Evolutionary conservation across 2,797 vertebrate genomes (phyloP).

Genomic region (Capromys pilorides): DNA sequence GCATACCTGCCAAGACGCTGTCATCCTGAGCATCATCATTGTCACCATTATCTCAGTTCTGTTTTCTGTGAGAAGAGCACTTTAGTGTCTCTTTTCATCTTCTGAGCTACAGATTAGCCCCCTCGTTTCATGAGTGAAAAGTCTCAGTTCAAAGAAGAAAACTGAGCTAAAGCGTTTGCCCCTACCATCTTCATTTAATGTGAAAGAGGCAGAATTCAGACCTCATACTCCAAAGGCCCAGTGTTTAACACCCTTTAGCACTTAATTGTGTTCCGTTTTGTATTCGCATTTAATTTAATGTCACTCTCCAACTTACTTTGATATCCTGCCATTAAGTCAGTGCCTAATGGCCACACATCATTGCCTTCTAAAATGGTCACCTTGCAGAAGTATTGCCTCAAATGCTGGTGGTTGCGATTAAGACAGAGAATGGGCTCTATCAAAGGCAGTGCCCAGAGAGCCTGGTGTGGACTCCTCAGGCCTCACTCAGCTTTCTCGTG

Average conservation of each 20-base stretch:
- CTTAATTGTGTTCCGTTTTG: conserved; percentile 13
- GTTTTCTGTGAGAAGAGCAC: not conserved
- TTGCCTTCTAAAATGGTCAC: not conserved
- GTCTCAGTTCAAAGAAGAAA: not conserved
- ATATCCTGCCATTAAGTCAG: not conserved
- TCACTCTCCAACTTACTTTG: not conserved
- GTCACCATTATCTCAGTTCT: not conserved
- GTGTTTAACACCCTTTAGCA: not conserved
- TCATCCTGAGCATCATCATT: not conserved
- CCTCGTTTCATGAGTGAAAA: conserved; percentile 22
- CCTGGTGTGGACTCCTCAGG: not conserved
- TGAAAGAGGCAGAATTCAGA: conserved; percentile 37
- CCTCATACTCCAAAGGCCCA: not conserved
- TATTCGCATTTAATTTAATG: conserved; percentile 17
- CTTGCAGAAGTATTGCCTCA: not conserved
- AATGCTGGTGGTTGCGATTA: not conserved
- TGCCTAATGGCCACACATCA: not conserved
- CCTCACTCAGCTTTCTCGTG: not conserved
- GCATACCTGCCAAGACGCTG: not conserved
- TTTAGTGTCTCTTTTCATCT: not conserved
- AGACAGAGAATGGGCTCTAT: not conserved
- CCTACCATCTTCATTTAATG: conserved; percentile 31
- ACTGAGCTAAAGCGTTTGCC: not conserved
- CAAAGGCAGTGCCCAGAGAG: not conserved
- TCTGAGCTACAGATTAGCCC: not conserved